phyloP scores from a whole-genome alignment of 1,140 invertebrate species.

The Tetramorium parvispinum region DNA sequence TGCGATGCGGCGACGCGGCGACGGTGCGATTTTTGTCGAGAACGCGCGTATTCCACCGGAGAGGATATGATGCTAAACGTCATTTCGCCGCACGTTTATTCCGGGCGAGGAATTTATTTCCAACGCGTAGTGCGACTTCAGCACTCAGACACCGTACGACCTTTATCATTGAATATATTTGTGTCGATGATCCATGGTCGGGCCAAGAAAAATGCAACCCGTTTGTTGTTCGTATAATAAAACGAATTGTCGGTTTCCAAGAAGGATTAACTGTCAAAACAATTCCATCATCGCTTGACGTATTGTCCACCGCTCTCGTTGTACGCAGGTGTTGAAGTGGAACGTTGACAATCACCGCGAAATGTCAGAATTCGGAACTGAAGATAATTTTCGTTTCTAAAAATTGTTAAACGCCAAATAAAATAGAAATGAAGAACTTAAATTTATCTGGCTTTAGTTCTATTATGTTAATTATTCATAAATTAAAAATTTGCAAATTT shows the following conservation, averaged over 20 bases:
- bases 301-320: not conserved
- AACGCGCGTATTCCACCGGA: not conserved
- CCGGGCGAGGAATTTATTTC: conserved; percentile 27
- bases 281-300: not conserved
- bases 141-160: conserved; percentile 7
- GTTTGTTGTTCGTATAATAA: not conserved
- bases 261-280: conserved; percentile 30
- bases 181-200: conserved; percentile 22
- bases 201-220: not conserved
- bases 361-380: not conserved
- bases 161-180: conserved; percentile 40
- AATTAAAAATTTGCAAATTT: not conserved
- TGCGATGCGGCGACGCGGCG: too few relatives aligned
- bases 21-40: not conserved
- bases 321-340: not conserved
- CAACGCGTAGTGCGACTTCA: not conserved
- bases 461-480: not conserved
- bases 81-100: not conserved
- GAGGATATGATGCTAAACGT: not conserved
- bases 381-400: not conserved
- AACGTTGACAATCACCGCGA: not conserved
- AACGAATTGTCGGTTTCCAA: not conserved
- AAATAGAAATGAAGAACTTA: not conserved
- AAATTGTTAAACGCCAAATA: not conserved
- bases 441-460: not conserved